phyloP scores from a whole-genome alignment of 1,140 invertebrate species.

The Drosophila albomicans region DNA sequence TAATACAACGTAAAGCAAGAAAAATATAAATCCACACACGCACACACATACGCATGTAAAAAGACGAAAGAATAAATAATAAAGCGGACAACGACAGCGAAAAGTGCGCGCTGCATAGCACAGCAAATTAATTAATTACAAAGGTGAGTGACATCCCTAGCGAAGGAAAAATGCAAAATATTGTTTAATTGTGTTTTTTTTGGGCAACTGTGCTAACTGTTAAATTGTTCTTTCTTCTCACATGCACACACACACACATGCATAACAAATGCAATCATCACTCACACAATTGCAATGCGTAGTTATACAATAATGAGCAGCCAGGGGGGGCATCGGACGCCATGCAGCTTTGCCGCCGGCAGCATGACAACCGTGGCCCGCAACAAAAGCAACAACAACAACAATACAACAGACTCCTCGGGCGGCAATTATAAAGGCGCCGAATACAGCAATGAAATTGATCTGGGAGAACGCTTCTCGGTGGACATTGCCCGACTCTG shows the following conservation, averaged over 20 bases:
- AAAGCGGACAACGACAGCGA: constrained; percentile 1
- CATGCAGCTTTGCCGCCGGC: constrained; percentile 37
- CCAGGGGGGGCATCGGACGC: constrained; percentile 76
- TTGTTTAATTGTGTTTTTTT: not conserved
- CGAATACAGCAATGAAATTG: constrained; percentile 64
- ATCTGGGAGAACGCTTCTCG: constrained; percentile 77
- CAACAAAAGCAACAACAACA: constrained; percentile 22
- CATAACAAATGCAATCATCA: not conserved
- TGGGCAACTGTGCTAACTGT: constrained; percentile 9
- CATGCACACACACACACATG: not conserved
- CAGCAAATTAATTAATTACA: not conserved
- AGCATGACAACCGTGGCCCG: constrained; percentile 38
- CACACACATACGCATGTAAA: not conserved
- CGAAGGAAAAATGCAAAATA: not conserved
- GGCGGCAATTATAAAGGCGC: not conserved
- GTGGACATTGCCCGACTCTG: constrained; percentile 90
- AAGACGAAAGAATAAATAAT: constrained; percentile 12
- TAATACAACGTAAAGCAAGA: not conserved
- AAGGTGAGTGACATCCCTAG: not conserved
- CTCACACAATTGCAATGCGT: not conserved
- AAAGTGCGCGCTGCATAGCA: not conserved
- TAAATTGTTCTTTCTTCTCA: constrained; percentile 2
- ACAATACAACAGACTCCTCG: not conserved
- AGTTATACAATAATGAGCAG: constrained; percentile 68
- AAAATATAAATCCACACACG: constrained; percentile 1